These are phyloP conservation scores for Leiothrix lutea DNA, from an alignment of 2,113 vertebrate genomes.

Conservation along the genomic window DNA sequence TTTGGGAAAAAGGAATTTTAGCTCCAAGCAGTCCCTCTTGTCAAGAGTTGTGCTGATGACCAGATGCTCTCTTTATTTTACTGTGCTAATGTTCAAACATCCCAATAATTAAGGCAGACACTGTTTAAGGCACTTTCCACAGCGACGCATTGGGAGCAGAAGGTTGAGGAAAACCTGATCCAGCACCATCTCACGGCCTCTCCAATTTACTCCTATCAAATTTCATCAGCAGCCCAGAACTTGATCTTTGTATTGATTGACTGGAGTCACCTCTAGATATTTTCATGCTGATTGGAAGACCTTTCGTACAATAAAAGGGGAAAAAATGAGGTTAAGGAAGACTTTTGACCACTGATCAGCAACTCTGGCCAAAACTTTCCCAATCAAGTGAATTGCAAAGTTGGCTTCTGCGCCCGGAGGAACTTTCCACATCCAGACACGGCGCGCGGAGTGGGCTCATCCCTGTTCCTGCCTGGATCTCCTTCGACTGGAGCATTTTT, in stretches of 20 bases:
- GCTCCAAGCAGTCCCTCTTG: not conserved
- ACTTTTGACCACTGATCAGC: conserved; percentile 64
- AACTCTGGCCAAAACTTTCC: conserved; percentile 49
- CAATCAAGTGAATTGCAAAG: not conserved
- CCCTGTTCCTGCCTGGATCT: not conserved
- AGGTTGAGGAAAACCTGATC: conserved; percentile 66
- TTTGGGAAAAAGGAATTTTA: not conserved
- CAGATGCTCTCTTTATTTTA: not conserved
- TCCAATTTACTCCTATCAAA: conserved; percentile 63
- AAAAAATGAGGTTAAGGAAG: conserved; percentile 36
- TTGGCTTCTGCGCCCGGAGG: not conserved
- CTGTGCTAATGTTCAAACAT: not conserved
- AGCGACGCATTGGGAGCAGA: not conserved
- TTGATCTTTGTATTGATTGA: conserved; percentile 71
- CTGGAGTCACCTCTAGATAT: conserved; percentile 69
- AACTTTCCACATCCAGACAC: not conserved
- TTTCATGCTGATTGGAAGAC: conserved; percentile 62
- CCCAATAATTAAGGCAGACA: not conserved
- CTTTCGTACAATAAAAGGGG: not conserved
- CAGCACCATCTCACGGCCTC: conserved; percentile 40
- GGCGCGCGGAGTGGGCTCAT: not conserved
- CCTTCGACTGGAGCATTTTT: conserved; percentile 7
- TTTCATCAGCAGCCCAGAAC: conserved; percentile 72
- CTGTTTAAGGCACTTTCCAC: conserved; percentile 42
- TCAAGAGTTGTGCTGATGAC: not conserved